Base-by-base conservation (phyloP, 2,797 vertebrate species). In the Phalanger gymnotis region DNA sequence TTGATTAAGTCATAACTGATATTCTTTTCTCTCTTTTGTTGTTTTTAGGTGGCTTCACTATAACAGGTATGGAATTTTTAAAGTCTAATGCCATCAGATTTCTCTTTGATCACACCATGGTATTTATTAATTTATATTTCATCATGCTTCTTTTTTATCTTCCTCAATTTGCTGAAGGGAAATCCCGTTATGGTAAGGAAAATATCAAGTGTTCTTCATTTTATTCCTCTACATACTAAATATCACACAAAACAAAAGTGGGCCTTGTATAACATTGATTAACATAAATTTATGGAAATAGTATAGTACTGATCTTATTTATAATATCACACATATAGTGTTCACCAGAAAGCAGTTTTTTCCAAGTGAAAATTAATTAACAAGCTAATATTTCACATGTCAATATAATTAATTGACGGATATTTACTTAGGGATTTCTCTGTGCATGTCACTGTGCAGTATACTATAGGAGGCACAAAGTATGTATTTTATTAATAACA, bases 41-140 rank as follows among this genome's bases (percentile, higher is more conserved):
- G 96, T 98, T 98, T 98, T 93, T 97, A 99, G 99, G 99, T 98
- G 99, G 98, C 98, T 99, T 99, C 98, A 99, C 99, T 96, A 98
- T 99, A 97, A 99, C 99, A 99, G 99, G 99, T 99, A 99, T 97
- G 99, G 97, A 96, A 96, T 97, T 98, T 97, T 97, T 96, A 58
- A 92, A 97, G 57, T 93, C 89, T 96, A 96, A 92, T 92, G n/a
- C 30, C 55, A 25, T 81, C 47, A 92, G 96, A 92, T 93, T 94
- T 54, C 47, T 96, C 3, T 95, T 66, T 96, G 25, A 93, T 92
- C 0, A 92, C 5, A 91, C 91, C 51, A 61, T 53, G 28, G 19
- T 95, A 53, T 34, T 93, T 95, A 51, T 51, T 93, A 54, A 52
- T 53, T 52, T 31, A 92, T 90, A 95, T 93, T 14, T 4, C 61